Percentiles rank a stretch among this genome's conserved stretches.
Conservation (phyloP, 2,113 vertebrate genomes). For the Cryptoleucopteryx plumbea region DNA sequence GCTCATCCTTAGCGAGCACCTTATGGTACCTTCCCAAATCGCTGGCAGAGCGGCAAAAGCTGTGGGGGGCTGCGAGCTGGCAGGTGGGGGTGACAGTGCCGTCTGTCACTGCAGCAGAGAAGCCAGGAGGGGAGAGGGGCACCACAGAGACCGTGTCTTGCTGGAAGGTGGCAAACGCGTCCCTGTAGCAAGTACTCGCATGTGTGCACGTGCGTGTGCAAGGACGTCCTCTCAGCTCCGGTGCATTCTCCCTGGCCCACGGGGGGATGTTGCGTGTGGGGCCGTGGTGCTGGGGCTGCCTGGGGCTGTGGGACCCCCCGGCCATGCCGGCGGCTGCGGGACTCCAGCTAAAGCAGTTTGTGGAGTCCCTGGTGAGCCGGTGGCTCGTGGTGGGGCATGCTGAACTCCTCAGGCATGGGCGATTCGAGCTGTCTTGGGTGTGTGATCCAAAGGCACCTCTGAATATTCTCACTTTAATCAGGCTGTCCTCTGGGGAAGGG, state of each 20-base stretch:
- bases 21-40: not conserved
- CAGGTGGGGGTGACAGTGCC: not conserved
- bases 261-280: fast-evolving
- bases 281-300: not conserved
- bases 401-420: fast-evolving
- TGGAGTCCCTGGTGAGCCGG: fast-evolving
- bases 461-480: not conserved
- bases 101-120: not conserved
- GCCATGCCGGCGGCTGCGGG: fast-evolving
- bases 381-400: fast-evolving
- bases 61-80: not conserved
- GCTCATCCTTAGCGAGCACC: not conserved
- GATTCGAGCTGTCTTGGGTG: not conserved
- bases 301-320: not conserved
- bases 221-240: not conserved
- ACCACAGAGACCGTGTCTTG: fast-evolving
- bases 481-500: not conserved
- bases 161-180: not conserved
- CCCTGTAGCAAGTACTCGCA: fast-evolving
- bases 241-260: fast-evolving
- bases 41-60: not conserved
- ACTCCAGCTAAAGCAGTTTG: not conserved
- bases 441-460: not conserved
- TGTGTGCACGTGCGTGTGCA: fast-evolving
- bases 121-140: not conserved